Percentiles rank a stretch among this genome's conserved stretches.
These are phyloP conservation scores for Eudyptes chrysolophus DNA, from an alignment of 2,113 vertebrate genomes.

Conservation along the genomic window DNA sequence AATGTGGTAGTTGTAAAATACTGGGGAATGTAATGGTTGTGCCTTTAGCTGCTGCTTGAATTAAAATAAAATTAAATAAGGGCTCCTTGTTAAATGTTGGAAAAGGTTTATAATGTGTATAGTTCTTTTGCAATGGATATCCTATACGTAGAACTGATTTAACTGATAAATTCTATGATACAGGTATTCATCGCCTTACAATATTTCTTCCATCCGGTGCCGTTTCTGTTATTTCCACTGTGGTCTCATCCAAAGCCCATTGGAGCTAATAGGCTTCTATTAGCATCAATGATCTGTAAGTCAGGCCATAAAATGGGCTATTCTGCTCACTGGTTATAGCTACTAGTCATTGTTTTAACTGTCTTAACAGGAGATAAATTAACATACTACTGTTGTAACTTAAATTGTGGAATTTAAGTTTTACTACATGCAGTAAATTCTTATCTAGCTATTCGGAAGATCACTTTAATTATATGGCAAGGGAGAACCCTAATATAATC, in stretches of 20 bases:
- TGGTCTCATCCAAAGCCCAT: neutral
- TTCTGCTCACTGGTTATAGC: neutral
- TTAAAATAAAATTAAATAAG: neutral
- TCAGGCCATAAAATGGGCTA: neutral
- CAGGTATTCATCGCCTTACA: neutral
- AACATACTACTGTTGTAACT: neutral
- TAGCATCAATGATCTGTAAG: neutral
- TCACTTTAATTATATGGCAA: neutral
- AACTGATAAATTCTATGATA: neutral
- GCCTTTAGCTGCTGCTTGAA: neutral
- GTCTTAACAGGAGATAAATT: conserved; percentile 24
- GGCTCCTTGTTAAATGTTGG: neutral
- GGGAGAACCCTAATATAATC: neutral
- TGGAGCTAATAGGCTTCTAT: neutral
- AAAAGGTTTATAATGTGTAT: neutral
- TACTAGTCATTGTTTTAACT: neutral
- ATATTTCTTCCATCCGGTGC: neutral
- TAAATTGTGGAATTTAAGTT: neutral
- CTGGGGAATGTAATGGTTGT: neutral
- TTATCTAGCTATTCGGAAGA: neutral
- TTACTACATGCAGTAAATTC: neutral
- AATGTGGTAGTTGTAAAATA: neutral
- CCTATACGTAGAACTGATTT: neutral
- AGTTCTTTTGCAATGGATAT: neutral
- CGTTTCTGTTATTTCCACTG: neutral